Base-by-base conservation (phyloP, 1,140 invertebrate genomes). In the Phenacoccus solenopsis region DNA sequence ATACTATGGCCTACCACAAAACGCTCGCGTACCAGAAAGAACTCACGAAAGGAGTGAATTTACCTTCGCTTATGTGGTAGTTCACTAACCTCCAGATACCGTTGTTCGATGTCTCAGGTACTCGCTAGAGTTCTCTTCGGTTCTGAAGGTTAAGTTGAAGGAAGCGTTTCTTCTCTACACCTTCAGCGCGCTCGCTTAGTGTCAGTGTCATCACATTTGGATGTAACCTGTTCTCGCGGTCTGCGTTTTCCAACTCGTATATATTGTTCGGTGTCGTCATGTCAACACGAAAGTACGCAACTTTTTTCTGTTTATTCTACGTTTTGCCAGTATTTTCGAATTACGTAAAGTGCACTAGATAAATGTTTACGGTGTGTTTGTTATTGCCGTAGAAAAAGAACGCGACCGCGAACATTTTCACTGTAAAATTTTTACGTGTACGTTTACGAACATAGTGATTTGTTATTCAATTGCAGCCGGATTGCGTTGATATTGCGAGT, bases 71-170 rank as follows among this genome's bases (percentile, higher is more conserved):
- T 64, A 64, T 64, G 59, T 64, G 59, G 25, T 64, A 64, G 59
- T 64, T 64, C 59, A 64, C 59, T 64, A 64, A 64, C 59, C 59
- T 64, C 59, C 22, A 64, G 25, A 27, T 64, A 64, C 59, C 59
- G 59, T 64, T 64, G 59, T 27, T 64, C 59, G 25, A 27, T 64
- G 59, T 64, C 10, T 24, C 59, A 64, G 59, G 59, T 64, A 25
- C 22, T 27, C 59, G 25, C 59, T 27, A 64, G 59, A 64, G 59
- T 22, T 24, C 59, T 24, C 25, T 64, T 64, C 59, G 25, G 25
- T n/a, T 64, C 59, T 64, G 59, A 64, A 64, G 59, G 59, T 64
- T 64, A 64, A 64, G 59, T 64, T 64, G 59, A 64, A 64, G 59
- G 59, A 64, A 64, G 59, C 59, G 22, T 64, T 64, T 64, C 25